Percentiles rank a stretch among this genome's conserved stretches.
Evolutionary conservation across 2,113 vertebrate species (phyloP).

Genomic region (Nansenia antarctica): DNA sequence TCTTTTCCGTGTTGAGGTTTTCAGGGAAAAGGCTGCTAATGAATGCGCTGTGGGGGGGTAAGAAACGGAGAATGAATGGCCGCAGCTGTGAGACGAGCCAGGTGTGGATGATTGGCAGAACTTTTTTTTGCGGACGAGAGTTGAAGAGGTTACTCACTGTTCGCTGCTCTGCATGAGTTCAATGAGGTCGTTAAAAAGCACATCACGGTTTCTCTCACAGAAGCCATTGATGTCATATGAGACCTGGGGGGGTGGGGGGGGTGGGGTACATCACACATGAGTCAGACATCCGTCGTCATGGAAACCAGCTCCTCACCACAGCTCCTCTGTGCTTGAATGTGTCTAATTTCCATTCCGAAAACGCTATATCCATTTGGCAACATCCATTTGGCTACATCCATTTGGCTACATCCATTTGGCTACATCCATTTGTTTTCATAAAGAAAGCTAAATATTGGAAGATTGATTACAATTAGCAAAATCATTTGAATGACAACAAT

Average conservation of each 20-base stretch:
- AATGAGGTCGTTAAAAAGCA: constrained; percentile 93
- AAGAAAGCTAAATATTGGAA: too few species aligned
- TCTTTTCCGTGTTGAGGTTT: constrained; percentile 92
- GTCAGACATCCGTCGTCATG: neutral
- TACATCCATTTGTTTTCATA: neutral
- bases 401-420: too few species aligned
- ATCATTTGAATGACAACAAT: too few species aligned
- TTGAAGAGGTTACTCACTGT: constrained; percentile 80
- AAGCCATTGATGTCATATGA: constrained; percentile 90
- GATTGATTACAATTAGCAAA: too few species aligned
- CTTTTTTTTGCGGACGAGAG: too few species aligned
- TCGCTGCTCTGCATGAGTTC: constrained; percentile 98
- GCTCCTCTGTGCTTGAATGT: too few species aligned
- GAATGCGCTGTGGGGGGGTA: constrained; percentile 77
- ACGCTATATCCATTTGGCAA: too few species aligned
- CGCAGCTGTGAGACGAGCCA: too few species aligned
- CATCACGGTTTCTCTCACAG: constrained; percentile 93
- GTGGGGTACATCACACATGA: too few species aligned
- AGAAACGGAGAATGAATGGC: neutral
- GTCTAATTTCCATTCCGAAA: too few species aligned
- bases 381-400: too few species aligned
- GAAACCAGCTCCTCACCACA: neutral
- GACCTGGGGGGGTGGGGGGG: constrained; percentile 73
- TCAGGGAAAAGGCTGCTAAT: constrained; percentile 91
- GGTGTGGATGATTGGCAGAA: too few species aligned